Base-by-base conservation (phyloP, 2,888 invertebrate genomes). In the Drosophila paramelanica region DNA sequence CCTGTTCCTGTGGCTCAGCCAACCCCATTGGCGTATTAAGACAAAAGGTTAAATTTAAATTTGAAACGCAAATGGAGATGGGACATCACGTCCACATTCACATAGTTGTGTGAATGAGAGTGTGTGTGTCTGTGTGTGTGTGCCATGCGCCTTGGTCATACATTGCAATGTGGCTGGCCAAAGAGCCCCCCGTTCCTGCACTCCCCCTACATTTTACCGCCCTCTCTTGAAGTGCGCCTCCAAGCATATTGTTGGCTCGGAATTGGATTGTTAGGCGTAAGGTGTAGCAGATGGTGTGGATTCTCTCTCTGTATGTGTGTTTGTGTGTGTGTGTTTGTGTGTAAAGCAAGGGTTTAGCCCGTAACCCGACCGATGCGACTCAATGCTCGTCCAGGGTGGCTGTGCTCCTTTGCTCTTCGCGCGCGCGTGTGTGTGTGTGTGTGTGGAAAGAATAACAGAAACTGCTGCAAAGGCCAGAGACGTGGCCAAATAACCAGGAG, bases 21-120 rank as follows among this genome's bases (percentile, higher is more conserved):
- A 76, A 69, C 71, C 67, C 80, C 77, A 67, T 75, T 67, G 77
- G 60, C 82, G 68, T 89, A 82, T 88, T 88, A 87, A 89, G 88
- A 86, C 88, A 88, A 86, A 89, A 89, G 88, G 88, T 89, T 89
- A 89, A 88, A 89, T 89, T 89, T 87, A 87, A 88, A 89, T 88
- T 88, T 88, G 87, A 88, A 84, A 78, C 76, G 73, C 79, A 77
- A 75, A 75, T 71, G 66, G 59, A 61, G 66, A 41, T 53, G 70
- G 64, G 52, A 46, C 39, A 41, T 50, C 64, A 64, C 64, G 64
- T 64, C 36, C 55, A 55, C 45, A 25, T 55, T 23, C 55, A 55
- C 55, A 43, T 55, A 33, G 33, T 27, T 3, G 25, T 11, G 27
- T 25, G 14, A 47, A 38, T 43, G 17, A 39, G 20, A 36, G 33